These are phyloP conservation scores for Labeo rohita DNA, from an alignment of 2,113 vertebrate species.

Conservation along the genomic window DNA sequence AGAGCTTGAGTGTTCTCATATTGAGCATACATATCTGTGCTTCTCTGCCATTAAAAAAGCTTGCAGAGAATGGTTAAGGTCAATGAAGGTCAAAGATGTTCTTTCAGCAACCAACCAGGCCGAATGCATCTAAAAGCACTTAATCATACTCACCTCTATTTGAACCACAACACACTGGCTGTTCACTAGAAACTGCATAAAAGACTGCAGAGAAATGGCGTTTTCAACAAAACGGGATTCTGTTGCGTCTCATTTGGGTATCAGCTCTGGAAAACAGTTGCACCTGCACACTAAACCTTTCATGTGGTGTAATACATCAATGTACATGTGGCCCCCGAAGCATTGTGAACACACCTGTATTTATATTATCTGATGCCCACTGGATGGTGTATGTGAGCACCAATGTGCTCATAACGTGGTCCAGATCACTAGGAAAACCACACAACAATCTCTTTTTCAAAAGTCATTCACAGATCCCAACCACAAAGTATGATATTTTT, in stretches of 20 bases:
- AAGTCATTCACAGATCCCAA: no score
- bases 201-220: not conserved
- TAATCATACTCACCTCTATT: not conserved
- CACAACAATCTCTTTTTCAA: no score
- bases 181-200: not conserved
- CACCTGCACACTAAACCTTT: not conserved
- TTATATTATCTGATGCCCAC: not conserved
- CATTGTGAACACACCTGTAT: not conserved
- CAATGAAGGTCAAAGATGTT: not conserved
- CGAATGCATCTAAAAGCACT: not conserved
- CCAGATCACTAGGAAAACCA: not conserved
- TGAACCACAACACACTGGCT: not conserved
- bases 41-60: not conserved
- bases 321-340: not conserved
- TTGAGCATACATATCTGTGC: constrained; percentile 9
- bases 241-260: not conserved
- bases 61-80: not conserved
- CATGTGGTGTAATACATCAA: not conserved
- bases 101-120: not conserved
- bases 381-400: not conserved
- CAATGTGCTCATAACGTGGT: not conserved
- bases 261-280: not conserved
- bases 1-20: constrained; percentile 61
- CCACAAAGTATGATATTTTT: no score
- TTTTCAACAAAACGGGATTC: not conserved